Evolutionary conservation across 2,113 vertebrate species (phyloP), one percentile per base, ranked within the genome.

Genomic region (Erythrocebus patas): DNA sequence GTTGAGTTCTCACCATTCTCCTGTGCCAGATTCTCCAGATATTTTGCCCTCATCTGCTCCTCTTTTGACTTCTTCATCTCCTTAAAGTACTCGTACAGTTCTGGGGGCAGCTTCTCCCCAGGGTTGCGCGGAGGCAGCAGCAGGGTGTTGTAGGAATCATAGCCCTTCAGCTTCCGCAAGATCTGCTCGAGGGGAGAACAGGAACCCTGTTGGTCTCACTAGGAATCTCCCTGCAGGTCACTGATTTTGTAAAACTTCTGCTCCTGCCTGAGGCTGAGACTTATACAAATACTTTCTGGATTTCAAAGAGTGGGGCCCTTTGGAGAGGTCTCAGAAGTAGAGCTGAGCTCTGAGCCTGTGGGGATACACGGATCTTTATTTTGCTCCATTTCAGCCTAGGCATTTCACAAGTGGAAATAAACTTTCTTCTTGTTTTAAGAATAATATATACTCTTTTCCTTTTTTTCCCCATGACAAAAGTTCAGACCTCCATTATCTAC

Each of bases 51-150:
- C 10, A 84, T 98, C 97, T 98, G 98, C 13, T 99, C 96, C 17
- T 98, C 98, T 83, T 97, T 97, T 7, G 80, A 92, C 25, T 82
- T 98, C 80, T 97, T 98, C 87, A 98, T 68, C 27, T 99, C 98
- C 86, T 99, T 98, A 88, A 98, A 99, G 96, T 98, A 98, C 3
- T 99, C 99, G 0, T 99, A 97, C 43, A 99, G 70, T 95, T 99
- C 99, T 1, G 87, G 68, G 6, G 99, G 99, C 64, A 99, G 98
- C 68, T 98, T 98, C 91, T 99, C 99, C 7, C 99, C 99, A 0
- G 99, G 98, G 1, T 73, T n/a, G 0, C 99, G 99, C 0, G 98
- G 99, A 4, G 99, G 99, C 88, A 99, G 98, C 93, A 99, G 93
- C 70, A 99, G 96, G 3, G 95, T 97, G 45, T 99, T 99, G 55